Base-by-base conservation (phyloP, 2,113 vertebrate genomes). In the Callospermophilus lateralis region DNA sequence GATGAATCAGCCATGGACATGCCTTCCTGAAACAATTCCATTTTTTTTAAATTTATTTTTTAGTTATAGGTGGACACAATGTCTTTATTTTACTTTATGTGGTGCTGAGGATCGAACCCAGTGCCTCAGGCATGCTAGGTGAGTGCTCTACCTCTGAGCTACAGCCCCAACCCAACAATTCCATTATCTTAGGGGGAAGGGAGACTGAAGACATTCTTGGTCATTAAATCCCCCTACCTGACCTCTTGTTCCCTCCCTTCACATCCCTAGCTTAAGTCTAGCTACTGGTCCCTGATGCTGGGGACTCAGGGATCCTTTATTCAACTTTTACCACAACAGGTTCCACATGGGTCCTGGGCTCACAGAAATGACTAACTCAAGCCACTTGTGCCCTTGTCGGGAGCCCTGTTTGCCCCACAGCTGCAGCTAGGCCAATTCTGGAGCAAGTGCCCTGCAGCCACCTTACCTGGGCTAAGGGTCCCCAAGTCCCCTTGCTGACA, bases 1-100 rank as follows among this genome's bases (percentile, higher is more conserved):
- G 86, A 51, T 86, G 89, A 97, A 67, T 84, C 84, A 93, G 53
- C 88, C 55, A 20, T 6, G 19, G 53, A 74, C 76, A 77, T 84
- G 37, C 70, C 76, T 22, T 79, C 84, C 8, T 79, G 77, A 92
- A 73, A 63, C 42, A 19, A 17, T 5, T n/a, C 22, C 17, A 53
- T 12, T 68, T 83, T 68, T 10, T 15, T 24, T 1, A 5, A 45
- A 45, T 45, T 45, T 45, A 45, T 45, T 45, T 45, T 45, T 45
- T 45, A 45, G 1, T 45, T 45, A 45, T 45, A 45, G 45, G 8
- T 45, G 45, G 8, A 45, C 45, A 45, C 45, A 45, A 45, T 45
- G 45, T 45, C 45, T 45, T 45, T 45, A 45, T 45, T 45, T 45
- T 45, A 45, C 8, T 45, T 45, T 45, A 45, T 45, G 45, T 45